These are phyloP conservation scores for Heliornis fulica DNA, from an alignment of 2,113 vertebrate species.

Conservation along the genomic window DNA sequence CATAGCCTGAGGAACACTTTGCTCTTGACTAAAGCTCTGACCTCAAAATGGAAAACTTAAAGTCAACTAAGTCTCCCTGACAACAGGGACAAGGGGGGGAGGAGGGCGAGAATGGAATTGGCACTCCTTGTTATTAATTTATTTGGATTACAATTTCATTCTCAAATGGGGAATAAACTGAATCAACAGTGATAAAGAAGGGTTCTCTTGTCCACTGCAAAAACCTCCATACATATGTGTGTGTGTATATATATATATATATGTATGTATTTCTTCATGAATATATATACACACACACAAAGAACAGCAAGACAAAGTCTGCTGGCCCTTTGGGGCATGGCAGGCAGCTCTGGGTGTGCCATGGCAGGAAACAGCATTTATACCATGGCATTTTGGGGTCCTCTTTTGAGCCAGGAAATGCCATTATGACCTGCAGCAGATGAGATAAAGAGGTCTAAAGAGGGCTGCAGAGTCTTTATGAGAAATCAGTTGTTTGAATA, in stretches of 20 bases:
- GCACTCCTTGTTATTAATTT: not conserved
- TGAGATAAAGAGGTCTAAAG: conserved; percentile 60
- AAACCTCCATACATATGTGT: no score
- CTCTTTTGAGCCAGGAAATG: conserved; percentile 73
- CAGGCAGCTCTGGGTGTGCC: conserved; percentile 59
- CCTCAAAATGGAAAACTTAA: not conserved
- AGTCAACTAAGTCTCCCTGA: conserved; percentile 1
- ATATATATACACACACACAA: no score
- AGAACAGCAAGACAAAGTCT: not conserved
- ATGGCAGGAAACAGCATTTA: conserved; percentile 75
- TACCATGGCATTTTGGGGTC: conserved; percentile 73
- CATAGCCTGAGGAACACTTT: not conserved
- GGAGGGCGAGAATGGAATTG: not conserved
- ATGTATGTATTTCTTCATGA: no score
- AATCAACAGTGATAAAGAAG: not conserved
- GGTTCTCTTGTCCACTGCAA: not conserved
- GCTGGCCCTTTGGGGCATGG: not conserved
- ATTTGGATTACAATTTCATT: not conserved
- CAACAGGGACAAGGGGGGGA: not conserved
- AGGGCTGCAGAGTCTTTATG: not conserved
- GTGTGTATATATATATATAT: no score
- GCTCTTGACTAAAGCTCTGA: not conserved
- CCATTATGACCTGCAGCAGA: conserved; percentile 69
- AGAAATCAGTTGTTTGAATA: not conserved
- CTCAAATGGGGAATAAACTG: not conserved